Evolutionary conservation across 2,888 invertebrate genomes (phyloP).

Genomic region (Lordiphosa andalusiaca): DNA sequence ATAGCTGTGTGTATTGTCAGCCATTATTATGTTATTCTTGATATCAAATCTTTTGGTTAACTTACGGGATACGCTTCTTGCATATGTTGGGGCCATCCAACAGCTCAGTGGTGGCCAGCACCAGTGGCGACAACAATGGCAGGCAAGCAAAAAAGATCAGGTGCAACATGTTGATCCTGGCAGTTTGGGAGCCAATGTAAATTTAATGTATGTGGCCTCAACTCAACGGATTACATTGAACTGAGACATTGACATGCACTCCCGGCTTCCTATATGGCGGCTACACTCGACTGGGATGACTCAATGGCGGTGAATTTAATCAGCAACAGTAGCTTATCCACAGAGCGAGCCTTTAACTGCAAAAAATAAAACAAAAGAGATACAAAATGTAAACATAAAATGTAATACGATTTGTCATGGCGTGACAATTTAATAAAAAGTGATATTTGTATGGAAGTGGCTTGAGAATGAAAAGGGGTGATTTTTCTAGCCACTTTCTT

Average conservation of each 20-base stretch:
- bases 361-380: too few relatives aligned
- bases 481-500: too few relatives aligned
- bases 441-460: too few relatives aligned
- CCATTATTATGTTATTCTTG: too few relatives aligned
- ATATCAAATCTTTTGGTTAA: too few relatives aligned
- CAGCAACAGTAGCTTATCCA: slow-evolving; percentile 4
- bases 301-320: slow-evolving; percentile 23
- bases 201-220: slow-evolving; percentile 11
- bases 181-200: slow-evolving; percentile 11
- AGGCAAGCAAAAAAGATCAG: slow-evolving; percentile 27
- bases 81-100: slow-evolving; percentile 88
- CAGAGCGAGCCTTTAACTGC: too few relatives aligned
- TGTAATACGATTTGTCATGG: too few relatives aligned
- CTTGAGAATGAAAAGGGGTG: too few relatives aligned
- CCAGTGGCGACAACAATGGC: slow-evolving; percentile 16
- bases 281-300: slow-evolving; percentile 16
- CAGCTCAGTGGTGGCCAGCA: slow-evolving; percentile 33
- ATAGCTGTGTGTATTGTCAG: slow-evolving; percentile 82
- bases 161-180: slow-evolving; percentile 28
- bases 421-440: too few relatives aligned
- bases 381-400: too few relatives aligned
- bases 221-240: slow-evolving; percentile 37
- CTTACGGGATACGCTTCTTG: slow-evolving; percentile 88
- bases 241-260: slow-evolving; percentile 12
- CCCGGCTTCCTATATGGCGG: slow-evolving; percentile 9